Percentiles rank a stretch among this genome's conserved stretches.
Evolutionary conservation across 2,888 invertebrate genomes (phyloP).

Genomic region (Anorthoa munda): DNA sequence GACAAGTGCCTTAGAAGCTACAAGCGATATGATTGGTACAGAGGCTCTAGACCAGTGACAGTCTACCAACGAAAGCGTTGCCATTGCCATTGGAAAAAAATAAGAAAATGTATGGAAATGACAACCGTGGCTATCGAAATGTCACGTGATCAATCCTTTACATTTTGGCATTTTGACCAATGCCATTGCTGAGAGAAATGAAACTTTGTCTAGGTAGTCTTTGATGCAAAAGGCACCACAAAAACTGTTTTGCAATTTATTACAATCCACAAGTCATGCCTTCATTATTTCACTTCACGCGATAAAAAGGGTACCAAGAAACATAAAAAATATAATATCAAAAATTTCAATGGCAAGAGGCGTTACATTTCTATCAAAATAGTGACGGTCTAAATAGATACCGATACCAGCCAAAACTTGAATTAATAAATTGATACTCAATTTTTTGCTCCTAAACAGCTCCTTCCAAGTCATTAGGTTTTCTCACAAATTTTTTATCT

Average conservation of each 20-base stretch:
- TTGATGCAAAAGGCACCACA: neutral
- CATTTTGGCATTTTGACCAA: no score
- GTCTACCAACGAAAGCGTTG: no score
- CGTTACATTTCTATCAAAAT: constrained; percentile 55
- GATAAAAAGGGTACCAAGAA: constrained; percentile 23
- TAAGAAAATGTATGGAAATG: no score
- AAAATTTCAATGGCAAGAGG: constrained; percentile 33
- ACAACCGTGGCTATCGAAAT: no score
- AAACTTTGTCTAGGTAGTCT: neutral
- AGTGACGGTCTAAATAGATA: constrained; percentile 55
- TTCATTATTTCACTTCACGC: constrained; percentile 32
- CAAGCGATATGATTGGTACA: neutral
- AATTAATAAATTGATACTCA: constrained; percentile 57
- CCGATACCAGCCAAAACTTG: constrained; percentile 46
- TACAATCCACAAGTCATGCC: constrained; percentile 43
- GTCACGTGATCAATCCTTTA: no score
- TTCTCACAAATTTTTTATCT: constrained; percentile 70
- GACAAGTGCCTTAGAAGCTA: neutral
- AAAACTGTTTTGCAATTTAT: constrained; percentile 34
- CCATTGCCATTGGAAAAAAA: no score
- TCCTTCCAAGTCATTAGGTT: constrained; percentile 69
- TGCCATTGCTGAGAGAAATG: no score
- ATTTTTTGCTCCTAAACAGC: constrained; percentile 61
- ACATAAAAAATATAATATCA: constrained; percentile 26
- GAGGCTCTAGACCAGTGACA: no score